Base-by-base conservation (phyloP, 2,113 vertebrate species). In the Strigops habroptila region DNA sequence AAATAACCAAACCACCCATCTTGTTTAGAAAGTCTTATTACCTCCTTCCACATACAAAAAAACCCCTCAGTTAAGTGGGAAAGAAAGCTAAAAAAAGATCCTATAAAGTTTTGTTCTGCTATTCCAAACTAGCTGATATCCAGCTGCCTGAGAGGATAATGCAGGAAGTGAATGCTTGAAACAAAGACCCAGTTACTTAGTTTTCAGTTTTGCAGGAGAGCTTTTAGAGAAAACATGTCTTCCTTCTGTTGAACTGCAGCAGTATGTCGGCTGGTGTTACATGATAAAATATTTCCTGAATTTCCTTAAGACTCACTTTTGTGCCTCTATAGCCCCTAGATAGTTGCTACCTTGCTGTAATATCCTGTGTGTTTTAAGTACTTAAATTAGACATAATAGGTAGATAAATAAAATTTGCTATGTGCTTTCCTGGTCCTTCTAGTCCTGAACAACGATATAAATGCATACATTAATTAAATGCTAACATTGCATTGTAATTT, bases 401-500 rank as follows among this genome's bases (percentile, higher is more conserved):
- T 73, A 78, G 51, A 39, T 71, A 41, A 13, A 52, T 69, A 80
- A 85, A 71, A 64, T 74, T 52, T 90, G 25, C 60, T 39, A 1
- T 82, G 49, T 94, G 63, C 24, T 86, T 83, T 37, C 77, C 27
- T 75, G 77, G 84, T 81, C 74, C 28, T 90, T 85, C 46, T 84
- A 82, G 68, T 90, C 83, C 77, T 93, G 53, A 91, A 91, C 67
- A 84, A 71, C 75, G 81, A 9, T 83, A 80, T 73, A 82, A 89
- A 89, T 35, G 31, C 59, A 77, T 49, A 53, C 28, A 51, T 85
- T 76, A 96, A 95, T 93, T 96, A 87, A 91, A 76, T 78, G 78
- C 59, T 81, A 94, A 93, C 65, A 79, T 13, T 93, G 70, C 74
- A 39, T 48, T 90, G 46, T 94, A 39, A 88, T 94, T 95, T 91